Base-by-base conservation (phyloP, 2,113 vertebrate genomes). In the Syngnathus floridae region DNA sequence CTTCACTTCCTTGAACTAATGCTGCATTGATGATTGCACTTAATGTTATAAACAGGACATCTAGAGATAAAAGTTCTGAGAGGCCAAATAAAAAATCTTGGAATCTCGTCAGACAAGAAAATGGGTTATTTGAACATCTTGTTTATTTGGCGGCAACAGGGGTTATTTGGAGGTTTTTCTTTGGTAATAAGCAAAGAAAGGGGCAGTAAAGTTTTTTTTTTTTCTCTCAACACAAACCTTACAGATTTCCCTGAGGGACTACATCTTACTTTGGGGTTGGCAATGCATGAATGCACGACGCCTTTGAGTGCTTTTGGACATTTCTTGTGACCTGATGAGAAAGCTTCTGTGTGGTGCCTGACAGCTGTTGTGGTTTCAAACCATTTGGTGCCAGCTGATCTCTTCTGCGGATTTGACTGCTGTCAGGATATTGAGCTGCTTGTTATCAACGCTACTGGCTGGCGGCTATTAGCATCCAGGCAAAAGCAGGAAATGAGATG, bases 11-110 rank as follows among this genome's bases (percentile, higher is more conserved):
- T 49, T 49, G 17, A 49, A 21, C 48, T 51, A 51, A 21, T 51
- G 48, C 26, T 35, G 26, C 36, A 57, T 66, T 26, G 54, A 58
- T 13, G 65, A 55, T 67, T 69, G 71, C 49, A 60, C 64, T 72
- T 64, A 79, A 80, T 65, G 76, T 76, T 72, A 68, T 74, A 77
- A 84, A 83, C 59, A 62, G 73, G 71, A 82, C 72, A 82, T 73
- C 71, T 75, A 66, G 69, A 36, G 59, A 74, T 65, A 14, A 51
- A 22, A 40, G 70, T 68, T 63, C 62, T 60, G 8, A 8, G 48
- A 21, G 48, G 19, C 19, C 48, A 46, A 46, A 3, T n/a, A 51
- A 51, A 51, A 51, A 41, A 52, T 48, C 49, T 63, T 62, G 57
- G 14, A 62, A 41, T n/a, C 4, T 9, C 64, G 51, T 6, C 22